phyloP scores from a whole-genome alignment of 2,113 vertebrate species.

The Thalassarche chlororhynchos region DNA sequence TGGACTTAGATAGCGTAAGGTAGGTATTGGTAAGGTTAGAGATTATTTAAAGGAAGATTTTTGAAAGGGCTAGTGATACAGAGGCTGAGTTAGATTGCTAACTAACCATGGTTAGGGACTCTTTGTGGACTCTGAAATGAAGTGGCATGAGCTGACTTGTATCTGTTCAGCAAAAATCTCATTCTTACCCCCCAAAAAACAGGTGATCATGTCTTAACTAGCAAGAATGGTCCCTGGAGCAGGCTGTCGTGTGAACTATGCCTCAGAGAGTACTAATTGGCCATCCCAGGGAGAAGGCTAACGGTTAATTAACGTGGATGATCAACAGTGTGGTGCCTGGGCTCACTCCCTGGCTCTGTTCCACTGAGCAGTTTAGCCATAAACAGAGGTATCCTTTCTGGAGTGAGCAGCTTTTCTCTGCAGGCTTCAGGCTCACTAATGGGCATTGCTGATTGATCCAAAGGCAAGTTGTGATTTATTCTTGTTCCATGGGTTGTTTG shows the following conservation, averaged over 20 bases:
- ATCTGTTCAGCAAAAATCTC: background rate
- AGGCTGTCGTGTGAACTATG: background rate
- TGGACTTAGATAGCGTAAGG: background rate
- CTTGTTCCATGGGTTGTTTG: background rate
- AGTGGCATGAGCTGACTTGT: background rate
- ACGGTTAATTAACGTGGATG: background rate
- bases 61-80: background rate
- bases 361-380: background rate
- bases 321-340: background rate
- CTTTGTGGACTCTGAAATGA: background rate
- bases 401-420: background rate
- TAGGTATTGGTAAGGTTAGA: background rate
- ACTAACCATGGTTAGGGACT: background rate
- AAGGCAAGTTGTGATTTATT: background rate
- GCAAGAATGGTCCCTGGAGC: background rate
- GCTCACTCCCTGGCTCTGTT: background rate
- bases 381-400: background rate
- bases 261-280: background rate
- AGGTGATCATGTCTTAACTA: background rate
- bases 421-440: background rate
- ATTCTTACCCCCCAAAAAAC: background rate
- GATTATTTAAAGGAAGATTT: background rate
- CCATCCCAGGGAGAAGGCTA: background rate
- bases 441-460: background rate
- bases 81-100: background rate